Evolutionary conservation across 2,888 invertebrate species (phyloP), one percentile per base, ranked within the genome.

Genomic region (Tillus elongatus): DNA sequence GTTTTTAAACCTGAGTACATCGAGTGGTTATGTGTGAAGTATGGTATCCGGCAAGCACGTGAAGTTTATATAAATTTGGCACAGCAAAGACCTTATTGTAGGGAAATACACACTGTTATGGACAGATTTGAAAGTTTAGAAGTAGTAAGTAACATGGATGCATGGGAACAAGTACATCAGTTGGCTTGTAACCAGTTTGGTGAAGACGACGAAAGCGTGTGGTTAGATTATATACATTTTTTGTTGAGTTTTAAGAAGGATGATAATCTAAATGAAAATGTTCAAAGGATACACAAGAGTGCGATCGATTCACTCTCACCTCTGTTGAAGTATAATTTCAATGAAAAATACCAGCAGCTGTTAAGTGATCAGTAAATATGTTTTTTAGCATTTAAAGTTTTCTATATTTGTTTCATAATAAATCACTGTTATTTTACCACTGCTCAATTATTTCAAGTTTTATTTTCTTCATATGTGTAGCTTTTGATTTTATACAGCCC

Each of bases 121-220:
- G 71, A 72, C 40, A 62, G 68, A 12, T 63, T 75, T 40, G 76
- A 76, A 55, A 57, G 56, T 35, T 50, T 54, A 8, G 71, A 73
- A 54, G 49, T 58, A 9, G 69, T 72, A 49, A 56, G 60, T 0
- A 70, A 71, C 49, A 46, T 68, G 1, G 71, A 73, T 44, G 60
- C 63, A 40, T 69, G 75, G 46, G 71, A 77, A 34, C 69, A 71
- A 54, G 77, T 74, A 46, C 74, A 75, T 56, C 77, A 81, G 54
- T 70, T 74, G 45, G 71, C 77, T 19, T 69, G 73, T 10, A 66
- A 72, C 37, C 77, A 80, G 44, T 82, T 83, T 61, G 86, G 86
- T 0, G 68, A 68, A 48, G 67, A 66, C 2, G 72, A 75, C 56
- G 65, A 74, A 3, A 74, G 77, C 42, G 67, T 86, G 10, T 89